Percentiles rank a stretch among this genome's conserved stretches.
Conservation (phyloP, 2,888 invertebrate genomes). For the Pristionchus japonicus region DNA sequence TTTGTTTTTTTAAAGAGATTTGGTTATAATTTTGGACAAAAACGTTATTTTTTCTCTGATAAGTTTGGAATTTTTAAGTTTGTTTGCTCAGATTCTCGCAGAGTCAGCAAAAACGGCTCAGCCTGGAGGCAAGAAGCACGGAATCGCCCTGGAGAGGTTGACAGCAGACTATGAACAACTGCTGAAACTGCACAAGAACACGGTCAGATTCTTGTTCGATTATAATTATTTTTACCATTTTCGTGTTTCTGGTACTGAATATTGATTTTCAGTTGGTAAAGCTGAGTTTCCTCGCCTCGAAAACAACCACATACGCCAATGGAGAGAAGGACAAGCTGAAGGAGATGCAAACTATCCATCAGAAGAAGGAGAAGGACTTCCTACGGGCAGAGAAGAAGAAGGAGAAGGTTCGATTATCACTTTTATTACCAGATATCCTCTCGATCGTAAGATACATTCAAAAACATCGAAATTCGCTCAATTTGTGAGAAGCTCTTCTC, state of each 20-base stretch:
- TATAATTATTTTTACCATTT: not conserved
- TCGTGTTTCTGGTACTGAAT: not conserved
- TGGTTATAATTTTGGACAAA: no score
- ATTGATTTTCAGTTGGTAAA: not conserved
- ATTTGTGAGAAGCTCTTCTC: no score
- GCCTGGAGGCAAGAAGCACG: slow-evolving; percentile 15
- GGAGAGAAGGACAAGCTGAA: slow-evolving; percentile 47
- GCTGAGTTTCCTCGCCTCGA: slow-evolving; percentile 29
- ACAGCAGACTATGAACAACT: slow-evolving; percentile 21
- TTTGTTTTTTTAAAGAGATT: not conserved
- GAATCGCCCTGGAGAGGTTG: not conserved
- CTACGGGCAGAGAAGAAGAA: slow-evolving; percentile 41
- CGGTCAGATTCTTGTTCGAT: not conserved
- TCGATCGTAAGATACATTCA: no score
- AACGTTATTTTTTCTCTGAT: not conserved
- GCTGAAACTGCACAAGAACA: slow-evolving; percentile 39
- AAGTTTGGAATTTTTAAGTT: not conserved
- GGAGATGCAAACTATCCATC: slow-evolving; percentile 18
- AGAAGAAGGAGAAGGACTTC: slow-evolving; percentile 43
- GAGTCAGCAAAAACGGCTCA: slow-evolving; percentile 22
- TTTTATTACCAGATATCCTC: no score
- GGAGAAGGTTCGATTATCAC: slow-evolving; percentile 4
- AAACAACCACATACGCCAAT: slow-evolving; percentile 27
- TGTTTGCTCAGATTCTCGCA: not conserved
- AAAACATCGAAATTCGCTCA: no score